Conservation (phyloP, 2,888 invertebrate species). For the Amphipoea lucens region DNA sequence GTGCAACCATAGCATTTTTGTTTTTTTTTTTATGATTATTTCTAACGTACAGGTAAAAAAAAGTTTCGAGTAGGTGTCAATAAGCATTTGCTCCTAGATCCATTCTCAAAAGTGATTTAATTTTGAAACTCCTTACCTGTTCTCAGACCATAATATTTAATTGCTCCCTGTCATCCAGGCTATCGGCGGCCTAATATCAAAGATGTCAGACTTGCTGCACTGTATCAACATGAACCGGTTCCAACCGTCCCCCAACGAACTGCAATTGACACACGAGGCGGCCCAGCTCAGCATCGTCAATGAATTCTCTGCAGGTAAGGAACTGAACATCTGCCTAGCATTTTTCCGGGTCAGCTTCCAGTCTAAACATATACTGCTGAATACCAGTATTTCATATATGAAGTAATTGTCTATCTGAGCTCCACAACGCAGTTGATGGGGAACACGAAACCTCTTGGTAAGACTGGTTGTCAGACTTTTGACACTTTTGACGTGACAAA, state of each 20-base stretch:
- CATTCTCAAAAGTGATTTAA: neutral
- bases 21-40: neutral
- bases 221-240: conserved; percentile 92
- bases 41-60: neutral
- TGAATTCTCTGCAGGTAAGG: conserved; percentile 92
- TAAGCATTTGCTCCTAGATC: neutral
- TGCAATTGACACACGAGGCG: conserved; percentile 90
- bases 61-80: too few relatives aligned
- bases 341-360: too few relatives aligned
- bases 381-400: neutral
- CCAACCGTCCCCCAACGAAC: conserved; percentile 86
- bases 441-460: neutral
- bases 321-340: neutral
- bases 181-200: conserved; percentile 81
- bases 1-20: neutral
- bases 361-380: too few relatives aligned
- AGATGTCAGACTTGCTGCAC: conserved; percentile 90
- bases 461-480: neutral
- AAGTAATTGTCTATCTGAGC: neutral
- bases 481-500: neutral
- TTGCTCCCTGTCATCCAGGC: conserved; percentile 9
- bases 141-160: neutral
- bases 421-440: neutral
- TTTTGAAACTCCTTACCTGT: too few relatives aligned
- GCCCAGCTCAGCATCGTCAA: conserved; percentile 90